phyloP scores from a whole-genome alignment of 64 coral and sea anemone species.

The Pocillopora damicornis region DNA sequence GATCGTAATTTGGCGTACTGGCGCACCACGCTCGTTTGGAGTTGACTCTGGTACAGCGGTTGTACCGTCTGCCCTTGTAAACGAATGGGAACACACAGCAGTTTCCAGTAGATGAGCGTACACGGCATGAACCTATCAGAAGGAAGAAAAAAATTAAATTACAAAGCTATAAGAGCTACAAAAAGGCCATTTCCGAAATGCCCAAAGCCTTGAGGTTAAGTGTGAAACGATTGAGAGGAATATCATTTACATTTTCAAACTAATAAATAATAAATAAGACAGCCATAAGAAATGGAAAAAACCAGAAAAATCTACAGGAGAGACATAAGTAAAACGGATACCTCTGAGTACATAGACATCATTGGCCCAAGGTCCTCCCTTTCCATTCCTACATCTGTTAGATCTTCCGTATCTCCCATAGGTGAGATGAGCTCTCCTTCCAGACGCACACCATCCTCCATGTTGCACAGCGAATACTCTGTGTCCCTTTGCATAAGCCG shows the following conservation, averaged over 20 bases:
- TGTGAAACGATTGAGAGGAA: neutral
- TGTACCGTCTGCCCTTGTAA: slow-evolving; percentile 34
- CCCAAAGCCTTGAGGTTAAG: neutral
- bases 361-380: slow-evolving; percentile 40
- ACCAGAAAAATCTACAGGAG: too few relatives aligned
- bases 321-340: neutral
- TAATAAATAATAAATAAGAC: neutral
- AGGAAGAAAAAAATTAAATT: neutral
- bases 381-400: slow-evolving; percentile 22
- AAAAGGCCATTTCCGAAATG: neutral
- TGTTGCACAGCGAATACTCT: slow-evolving; percentile 38
- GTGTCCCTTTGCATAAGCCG: neutral
- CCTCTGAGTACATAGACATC: slow-evolving; percentile 47
- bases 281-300: too few relatives aligned
- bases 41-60: slow-evolving; percentile 29
- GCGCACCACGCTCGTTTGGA: slow-evolving; percentile 44
- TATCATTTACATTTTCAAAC: neutral
- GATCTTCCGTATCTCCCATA: slow-evolving; percentile 29
- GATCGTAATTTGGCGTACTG: slow-evolving; percentile 41
- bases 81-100: slow-evolving; percentile 59
- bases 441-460: slow-evolving; percentile 32
- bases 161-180: neutral
- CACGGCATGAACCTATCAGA: slow-evolving; percentile 2
- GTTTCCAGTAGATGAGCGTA: slow-evolving; percentile 24
- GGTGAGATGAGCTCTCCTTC: slow-evolving; percentile 19